phyloP scores from a whole-genome alignment of 92 coral and sea anemone genomes.

The Micromussa lordhowensis region DNA sequence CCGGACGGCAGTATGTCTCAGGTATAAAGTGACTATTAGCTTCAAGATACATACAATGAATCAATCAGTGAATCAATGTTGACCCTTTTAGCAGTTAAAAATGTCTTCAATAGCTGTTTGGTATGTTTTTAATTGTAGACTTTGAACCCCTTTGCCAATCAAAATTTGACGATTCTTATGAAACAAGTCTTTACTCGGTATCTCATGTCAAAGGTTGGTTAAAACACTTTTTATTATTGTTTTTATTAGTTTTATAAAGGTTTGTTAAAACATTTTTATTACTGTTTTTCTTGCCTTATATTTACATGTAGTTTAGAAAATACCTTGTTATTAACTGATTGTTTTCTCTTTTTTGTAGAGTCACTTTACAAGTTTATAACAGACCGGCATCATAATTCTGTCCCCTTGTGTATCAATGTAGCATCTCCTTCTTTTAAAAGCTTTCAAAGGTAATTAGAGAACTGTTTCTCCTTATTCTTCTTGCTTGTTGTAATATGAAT shows the following conservation, averaged over 20 bases:
- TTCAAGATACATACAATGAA: background rate
- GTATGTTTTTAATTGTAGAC: slow-evolving; percentile 44
- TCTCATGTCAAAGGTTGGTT: slow-evolving; percentile 85
- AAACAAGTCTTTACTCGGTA: slow-evolving; percentile 79
- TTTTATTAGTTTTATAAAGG: too few relatives aligned
- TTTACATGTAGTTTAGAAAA: background rate
- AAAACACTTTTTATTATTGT: background rate
- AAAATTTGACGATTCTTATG: slow-evolving; percentile 97
- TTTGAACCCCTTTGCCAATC: slow-evolving; percentile 89
- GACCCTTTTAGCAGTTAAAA: too few relatives aligned
- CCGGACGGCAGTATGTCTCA: slow-evolving; percentile 95
- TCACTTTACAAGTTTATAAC: slow-evolving; percentile 91
- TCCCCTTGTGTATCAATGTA: slow-evolving; percentile 95
- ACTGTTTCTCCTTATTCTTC: background rate
- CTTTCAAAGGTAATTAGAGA: slow-evolving; percentile 81
- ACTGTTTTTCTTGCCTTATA: background rate
- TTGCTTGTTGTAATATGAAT: background rate
- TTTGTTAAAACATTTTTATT: slow-evolving; percentile 11
- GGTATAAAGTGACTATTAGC: slow-evolving; percentile 53
- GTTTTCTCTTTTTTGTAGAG: slow-evolving; percentile 57
- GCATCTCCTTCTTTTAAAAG: slow-evolving; percentile 99
- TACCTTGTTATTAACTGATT: background rate
- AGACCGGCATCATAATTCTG: slow-evolving; percentile 86
- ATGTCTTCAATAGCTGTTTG: background rate
- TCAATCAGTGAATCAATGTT: too few relatives aligned